These are phyloP conservation scores for Scomber colias DNA, from an alignment of 2,113 vertebrate species.

Conservation along the genomic window DNA sequence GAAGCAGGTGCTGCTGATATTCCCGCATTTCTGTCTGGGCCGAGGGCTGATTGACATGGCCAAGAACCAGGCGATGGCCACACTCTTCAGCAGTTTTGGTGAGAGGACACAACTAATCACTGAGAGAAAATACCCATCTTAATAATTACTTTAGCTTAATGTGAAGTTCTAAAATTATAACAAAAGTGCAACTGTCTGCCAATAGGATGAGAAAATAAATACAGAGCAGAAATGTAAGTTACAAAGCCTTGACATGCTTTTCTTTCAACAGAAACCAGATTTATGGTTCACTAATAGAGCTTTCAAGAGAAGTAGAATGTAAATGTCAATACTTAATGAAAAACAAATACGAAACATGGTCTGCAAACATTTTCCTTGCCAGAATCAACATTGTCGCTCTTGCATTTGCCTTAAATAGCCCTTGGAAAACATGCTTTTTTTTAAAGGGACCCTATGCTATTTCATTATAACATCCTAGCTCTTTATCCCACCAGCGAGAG, in stretches of 20 bases:
- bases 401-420: neutral
- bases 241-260: too few species aligned
- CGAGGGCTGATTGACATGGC: conserved; percentile 98
- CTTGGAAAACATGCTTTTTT: neutral
- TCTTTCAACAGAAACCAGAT: too few species aligned
- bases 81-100: conserved; percentile 92
- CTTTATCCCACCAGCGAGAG: neutral
- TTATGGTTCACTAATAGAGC: too few species aligned
- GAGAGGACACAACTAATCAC: conserved; percentile 39
- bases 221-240: too few species aligned
- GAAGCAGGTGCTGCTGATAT: conserved; percentile 95
- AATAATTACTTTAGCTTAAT: neutral
- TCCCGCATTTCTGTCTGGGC: conserved; percentile 98
- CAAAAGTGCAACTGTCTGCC: too few species aligned
- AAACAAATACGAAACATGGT: neutral
- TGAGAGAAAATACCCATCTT: neutral
- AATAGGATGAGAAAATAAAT: too few species aligned
- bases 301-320: too few species aligned
- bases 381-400: neutral
- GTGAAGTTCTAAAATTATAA: neutral
- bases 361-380: neutral
- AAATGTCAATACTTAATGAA: too few species aligned
- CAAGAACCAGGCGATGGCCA: conserved; percentile 95
- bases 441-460: neutral
- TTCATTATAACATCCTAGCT: conserved; percentile 10